Conservation (phyloP, 2,888 invertebrate species). For the Hydropsyche betteni region DNA sequence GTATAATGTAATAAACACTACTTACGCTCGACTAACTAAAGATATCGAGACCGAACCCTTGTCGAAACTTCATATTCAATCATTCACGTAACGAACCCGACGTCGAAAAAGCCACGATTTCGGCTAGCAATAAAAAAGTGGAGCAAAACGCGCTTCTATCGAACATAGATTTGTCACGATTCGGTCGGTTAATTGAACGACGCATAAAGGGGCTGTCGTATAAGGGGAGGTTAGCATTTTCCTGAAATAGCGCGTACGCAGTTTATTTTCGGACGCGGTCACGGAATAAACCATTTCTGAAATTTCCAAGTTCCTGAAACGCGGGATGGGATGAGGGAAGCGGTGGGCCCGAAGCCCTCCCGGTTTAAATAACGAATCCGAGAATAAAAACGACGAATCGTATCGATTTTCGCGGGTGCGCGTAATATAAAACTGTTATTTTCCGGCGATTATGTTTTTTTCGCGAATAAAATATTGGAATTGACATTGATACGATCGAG, state of each 20-base stretch:
- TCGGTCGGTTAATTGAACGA: slow-evolving; percentile 35
- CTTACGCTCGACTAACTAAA: too few relatives aligned
- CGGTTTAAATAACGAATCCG: slow-evolving; percentile 17
- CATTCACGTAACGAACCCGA: too few relatives aligned
- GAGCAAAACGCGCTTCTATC: too few relatives aligned
- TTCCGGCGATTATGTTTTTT: too few relatives aligned
- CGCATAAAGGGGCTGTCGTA: neutral
- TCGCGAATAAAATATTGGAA: too few relatives aligned
- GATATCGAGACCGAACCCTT: too few relatives aligned
- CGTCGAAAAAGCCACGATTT: too few relatives aligned
- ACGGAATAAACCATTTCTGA: slow-evolving; percentile 35
- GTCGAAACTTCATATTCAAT: too few relatives aligned
- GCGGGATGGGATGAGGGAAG: neutral
- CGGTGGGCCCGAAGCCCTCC: neutral
- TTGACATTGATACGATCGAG: too few relatives aligned
- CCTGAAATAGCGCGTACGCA: slow-evolving; percentile 1
- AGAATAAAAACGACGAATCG: slow-evolving; percentile 23
- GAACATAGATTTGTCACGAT: slow-evolving; percentile 16
- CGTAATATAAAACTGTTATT: too few relatives aligned
- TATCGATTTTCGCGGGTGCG: slow-evolving; percentile 1
- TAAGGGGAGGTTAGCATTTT: neutral
- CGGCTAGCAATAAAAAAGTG: too few relatives aligned
- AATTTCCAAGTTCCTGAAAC: slow-evolving; percentile 13
- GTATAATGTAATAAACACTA: too few relatives aligned
- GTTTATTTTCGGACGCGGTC: slow-evolving; percentile 34